A percentile compares a stretch with the other conserved stretches of the same genome.
phyloP scores from a whole-genome alignment of 2,888 invertebrate species.

The Drosophila lutescens region DNA sequence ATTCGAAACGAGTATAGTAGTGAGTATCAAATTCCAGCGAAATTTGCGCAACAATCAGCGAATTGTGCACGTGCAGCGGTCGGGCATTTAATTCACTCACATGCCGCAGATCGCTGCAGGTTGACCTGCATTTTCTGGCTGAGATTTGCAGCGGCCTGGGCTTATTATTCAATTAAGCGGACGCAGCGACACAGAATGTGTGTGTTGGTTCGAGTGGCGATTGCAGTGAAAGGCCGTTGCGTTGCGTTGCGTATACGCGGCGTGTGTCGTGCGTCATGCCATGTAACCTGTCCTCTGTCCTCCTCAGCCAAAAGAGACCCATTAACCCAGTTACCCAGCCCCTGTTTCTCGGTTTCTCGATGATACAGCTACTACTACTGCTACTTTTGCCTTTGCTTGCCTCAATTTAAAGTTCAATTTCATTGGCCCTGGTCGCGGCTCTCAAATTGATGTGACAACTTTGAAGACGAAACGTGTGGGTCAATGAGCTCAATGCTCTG shows the following conservation, averaged over 20 bases:
- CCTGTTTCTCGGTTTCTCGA: constrained; percentile 24
- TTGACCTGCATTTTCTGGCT: constrained; percentile 73
- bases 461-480: constrained; percentile 68
- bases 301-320: constrained; percentile 71
- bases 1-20: neutral
- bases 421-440: constrained; percentile 78
- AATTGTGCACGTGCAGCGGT: constrained; percentile 46
- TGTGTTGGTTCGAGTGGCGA: constrained; percentile 20
- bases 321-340: constrained; percentile 72
- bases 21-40: constrained; percentile 45
- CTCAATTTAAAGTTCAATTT: constrained; percentile 81
- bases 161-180: constrained; percentile 79
- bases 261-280: constrained; percentile 36
- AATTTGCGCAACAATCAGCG: constrained; percentile 48
- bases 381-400: constrained; percentile 58
- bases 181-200: constrained; percentile 24
- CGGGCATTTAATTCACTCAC: constrained; percentile 31
- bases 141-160: constrained; percentile 65
- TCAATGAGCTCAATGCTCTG: constrained; percentile 65
- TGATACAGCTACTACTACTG: constrained; percentile 9
- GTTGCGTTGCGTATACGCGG: constrained; percentile 75
- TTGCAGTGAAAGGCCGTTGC: constrained; percentile 73
- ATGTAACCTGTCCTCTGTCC: constrained; percentile 67
- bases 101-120: constrained; percentile 48
- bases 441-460: constrained; percentile 78